phyloP scores from a whole-genome alignment of 2,113 vertebrate species.

The Rattus rattus region DNA sequence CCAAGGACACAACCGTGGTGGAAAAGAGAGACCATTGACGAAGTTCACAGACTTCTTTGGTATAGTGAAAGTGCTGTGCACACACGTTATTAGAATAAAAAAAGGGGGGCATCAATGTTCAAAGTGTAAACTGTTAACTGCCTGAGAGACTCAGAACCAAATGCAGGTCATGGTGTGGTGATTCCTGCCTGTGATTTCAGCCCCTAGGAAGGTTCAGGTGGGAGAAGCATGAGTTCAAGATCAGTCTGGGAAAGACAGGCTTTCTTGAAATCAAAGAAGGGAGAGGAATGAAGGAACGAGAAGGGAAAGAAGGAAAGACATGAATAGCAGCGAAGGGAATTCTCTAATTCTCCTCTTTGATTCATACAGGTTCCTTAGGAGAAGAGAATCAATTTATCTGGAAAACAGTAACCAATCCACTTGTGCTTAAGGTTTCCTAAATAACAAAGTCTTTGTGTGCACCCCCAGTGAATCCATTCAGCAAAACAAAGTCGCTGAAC shows the following conservation, averaged over 20 bases:
- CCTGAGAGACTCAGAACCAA: too few relatives aligned
- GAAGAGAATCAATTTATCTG: constrained; percentile 36
- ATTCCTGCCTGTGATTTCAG: not conserved
- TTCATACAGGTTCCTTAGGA: not conserved
- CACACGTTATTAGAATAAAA: not conserved
- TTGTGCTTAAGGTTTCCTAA: constrained; percentile 47
- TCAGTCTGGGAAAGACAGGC: not conserved
- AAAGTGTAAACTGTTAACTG: too few relatives aligned
- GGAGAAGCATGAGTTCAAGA: not conserved
- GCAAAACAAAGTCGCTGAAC: constrained; percentile 40
- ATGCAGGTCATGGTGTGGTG: not conserved
- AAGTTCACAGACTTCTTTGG: not conserved
- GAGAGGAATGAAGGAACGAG: not conserved
- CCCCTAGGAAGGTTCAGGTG: not conserved
- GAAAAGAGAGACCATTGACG: not conserved
- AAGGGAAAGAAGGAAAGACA: not conserved
- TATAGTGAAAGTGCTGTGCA: not conserved
- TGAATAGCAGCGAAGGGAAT: not conserved
- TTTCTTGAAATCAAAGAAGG: not conserved
- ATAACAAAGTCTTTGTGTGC: constrained; percentile 13
- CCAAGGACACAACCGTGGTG: not conserved
- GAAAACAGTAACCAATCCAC: not conserved
- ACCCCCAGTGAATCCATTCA: constrained; percentile 47
- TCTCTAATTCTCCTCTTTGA: not conserved
- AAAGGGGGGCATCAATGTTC: not conserved